Evolutionary conservation across 2,888 invertebrate species (phyloP).

Genomic region (Cosmopolites sordidus): DNA sequence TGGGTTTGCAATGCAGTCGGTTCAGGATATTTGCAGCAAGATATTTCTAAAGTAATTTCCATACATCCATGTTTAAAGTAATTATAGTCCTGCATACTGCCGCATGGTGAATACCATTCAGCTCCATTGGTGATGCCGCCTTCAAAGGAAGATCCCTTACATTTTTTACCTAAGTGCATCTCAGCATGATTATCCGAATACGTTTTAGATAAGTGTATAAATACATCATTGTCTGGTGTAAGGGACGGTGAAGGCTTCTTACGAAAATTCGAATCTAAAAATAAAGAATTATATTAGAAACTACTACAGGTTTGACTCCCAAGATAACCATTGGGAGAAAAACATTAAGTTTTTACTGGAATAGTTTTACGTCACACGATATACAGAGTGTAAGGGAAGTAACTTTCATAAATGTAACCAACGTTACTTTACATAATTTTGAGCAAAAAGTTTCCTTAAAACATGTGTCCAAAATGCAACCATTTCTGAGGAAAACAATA

Average conservation of each 20-base stretch:
- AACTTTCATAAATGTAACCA: too few relatives aligned
- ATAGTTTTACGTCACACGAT: too few relatives aligned
- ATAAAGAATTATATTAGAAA: too few relatives aligned
- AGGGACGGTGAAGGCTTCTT: conserved; percentile 36
- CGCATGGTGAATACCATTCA: conserved; percentile 57
- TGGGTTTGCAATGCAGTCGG: conserved; percentile 49
- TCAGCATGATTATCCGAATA: conserved; percentile 57
- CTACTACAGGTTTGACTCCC: too few relatives aligned
- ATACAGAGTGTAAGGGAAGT: too few relatives aligned
- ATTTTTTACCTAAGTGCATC: conserved; percentile 54
- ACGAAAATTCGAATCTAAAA: conserved; percentile 14
- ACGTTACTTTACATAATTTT: too few relatives aligned
- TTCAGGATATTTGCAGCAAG: conserved; percentile 64
- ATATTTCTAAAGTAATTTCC: conserved; percentile 63
- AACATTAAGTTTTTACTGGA: too few relatives aligned
- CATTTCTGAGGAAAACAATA: too few relatives aligned
- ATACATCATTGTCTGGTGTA: conserved; percentile 64
- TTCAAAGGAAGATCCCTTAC: conserved; percentile 47
- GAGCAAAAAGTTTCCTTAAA: too few relatives aligned
- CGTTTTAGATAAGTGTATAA: conserved; percentile 54
- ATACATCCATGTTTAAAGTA: conserved; percentile 62
- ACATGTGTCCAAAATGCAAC: too few relatives aligned
- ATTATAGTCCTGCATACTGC: conserved; percentile 66
- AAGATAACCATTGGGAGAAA: too few relatives aligned
- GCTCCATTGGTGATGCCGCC: conserved; percentile 67